A percentile compares a stretch with the other conserved stretches of the same genome.
phyloP scores from a whole-genome alignment of 2,888 invertebrate genomes.

The Alentia gelatinosa region DNA sequence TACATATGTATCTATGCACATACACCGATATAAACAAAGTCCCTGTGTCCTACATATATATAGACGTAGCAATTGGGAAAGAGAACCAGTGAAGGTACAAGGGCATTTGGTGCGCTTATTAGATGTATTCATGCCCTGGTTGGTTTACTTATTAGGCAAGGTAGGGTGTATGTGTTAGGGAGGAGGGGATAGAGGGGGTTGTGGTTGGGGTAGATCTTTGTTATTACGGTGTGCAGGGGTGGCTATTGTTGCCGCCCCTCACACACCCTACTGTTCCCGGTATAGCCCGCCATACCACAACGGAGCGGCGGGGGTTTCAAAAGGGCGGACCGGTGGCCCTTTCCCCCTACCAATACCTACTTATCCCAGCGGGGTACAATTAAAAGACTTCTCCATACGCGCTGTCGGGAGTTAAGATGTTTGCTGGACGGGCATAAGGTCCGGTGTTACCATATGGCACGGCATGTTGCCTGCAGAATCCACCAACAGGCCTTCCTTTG shows the following conservation, averaged over 20 bases:
- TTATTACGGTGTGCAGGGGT: neutral
- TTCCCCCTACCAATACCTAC: neutral
- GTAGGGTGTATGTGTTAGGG: neutral
- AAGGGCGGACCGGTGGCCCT: neutral
- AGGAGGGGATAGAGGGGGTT: neutral
- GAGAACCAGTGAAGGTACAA: neutral
- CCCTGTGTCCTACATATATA: too few species aligned
- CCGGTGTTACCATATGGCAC: constrained; percentile 10
- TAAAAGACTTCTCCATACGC: neutral
- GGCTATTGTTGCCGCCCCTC: neutral
- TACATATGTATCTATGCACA: too few species aligned
- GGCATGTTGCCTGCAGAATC: neutral
- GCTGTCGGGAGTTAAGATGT: constrained; percentile 10
- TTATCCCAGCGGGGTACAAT: constrained; percentile 34
- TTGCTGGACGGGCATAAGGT: neutral
- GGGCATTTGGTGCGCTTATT: neutral
- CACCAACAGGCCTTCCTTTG: neutral
- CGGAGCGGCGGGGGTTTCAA: neutral
- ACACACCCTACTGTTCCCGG: neutral
- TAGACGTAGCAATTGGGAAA: too few species aligned
- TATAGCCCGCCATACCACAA: neutral
- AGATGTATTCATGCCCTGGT: constrained; percentile 23
- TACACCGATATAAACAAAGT: too few species aligned
- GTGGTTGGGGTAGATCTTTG: neutral
- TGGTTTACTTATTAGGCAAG: neutral